Evolutionary conservation across 1,140 invertebrate species (phyloP), one percentile per base, ranked within the genome.

Genomic region (Drosophila repleta): DNA sequence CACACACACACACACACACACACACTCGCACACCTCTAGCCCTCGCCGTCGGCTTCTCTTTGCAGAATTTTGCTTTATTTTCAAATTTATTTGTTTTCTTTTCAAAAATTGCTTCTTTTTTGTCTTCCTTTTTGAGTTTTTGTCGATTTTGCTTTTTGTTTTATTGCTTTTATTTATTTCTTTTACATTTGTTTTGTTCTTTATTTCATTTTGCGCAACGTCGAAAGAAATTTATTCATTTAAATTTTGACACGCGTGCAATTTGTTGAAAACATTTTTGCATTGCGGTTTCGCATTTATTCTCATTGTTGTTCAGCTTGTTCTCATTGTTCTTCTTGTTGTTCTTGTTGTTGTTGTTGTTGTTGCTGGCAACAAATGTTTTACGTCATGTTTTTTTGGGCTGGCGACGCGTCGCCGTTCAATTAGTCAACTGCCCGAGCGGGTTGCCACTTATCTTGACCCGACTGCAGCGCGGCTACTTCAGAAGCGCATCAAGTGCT

Each of bases 231-330:
- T 87, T 64, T 85, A 85, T 85, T 70, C 77, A 67, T 75, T 87
- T 81, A 81, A 74, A 85, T 85, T 85, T 72, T 78, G 81, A 85
- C 77, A 85, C 55, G 82, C 82, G 48, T 87, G 82, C 81, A 81
- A 85, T 85, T 85, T 85, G 82, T 87, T 87, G 73, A 65, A 70
- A 77, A 60, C 39, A 77, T 80, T 81, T 85, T 77, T 75, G 66
- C 67, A 79, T 68, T 68, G 65, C 32, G 55, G 57, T 58, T 65
- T 67, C 11, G 55, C 73, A 73, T 66, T 75, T 71, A 57, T 53
- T 64, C 61, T 67, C 69, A 77, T 82, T 79, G 62, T 71, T 78
- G 46, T 62, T 67, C 39, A 20, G 55, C 46, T 11, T 13, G 55
- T 39, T 66, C 17, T 29, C 17, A 11, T 18, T 37, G 58, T 45